phyloP scores from a whole-genome alignment of 2,888 invertebrate genomes.

The Priocnemis perturbator region DNA sequence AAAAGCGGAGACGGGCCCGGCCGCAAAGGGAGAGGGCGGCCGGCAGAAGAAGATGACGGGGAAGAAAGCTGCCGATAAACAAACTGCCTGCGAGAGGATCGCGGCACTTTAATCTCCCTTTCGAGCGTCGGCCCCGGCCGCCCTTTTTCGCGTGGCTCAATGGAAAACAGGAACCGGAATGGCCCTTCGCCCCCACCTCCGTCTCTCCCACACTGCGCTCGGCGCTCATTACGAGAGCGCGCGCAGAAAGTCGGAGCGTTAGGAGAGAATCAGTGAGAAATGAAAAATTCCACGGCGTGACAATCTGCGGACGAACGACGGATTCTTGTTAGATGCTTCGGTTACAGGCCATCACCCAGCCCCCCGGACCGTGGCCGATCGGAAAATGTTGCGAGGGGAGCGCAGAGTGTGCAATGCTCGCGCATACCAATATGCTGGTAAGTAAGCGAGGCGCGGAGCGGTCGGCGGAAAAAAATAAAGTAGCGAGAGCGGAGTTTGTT shows the following conservation, averaged over 20 bases:
- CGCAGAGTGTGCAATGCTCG: too few species aligned
- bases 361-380: background rate
- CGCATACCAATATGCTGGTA: too few species aligned
- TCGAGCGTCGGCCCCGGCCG: conserved; percentile 56
- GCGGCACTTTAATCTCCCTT: conserved; percentile 71
- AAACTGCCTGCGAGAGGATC: conserved; percentile 63
- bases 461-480: too few species aligned
- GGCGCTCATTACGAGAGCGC: too few species aligned
- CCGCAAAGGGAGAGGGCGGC: conserved; percentile 25
- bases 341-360: background rate
- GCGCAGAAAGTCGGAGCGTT: too few species aligned
- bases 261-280: too few species aligned
- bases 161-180: conserved; percentile 40
- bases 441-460: too few species aligned
- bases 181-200: conserved; percentile 20
- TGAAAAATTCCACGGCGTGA: too few species aligned
- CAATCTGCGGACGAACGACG: too few species aligned
- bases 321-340: too few species aligned
- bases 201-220: conserved; percentile 3
- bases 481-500: conserved; percentile 6
- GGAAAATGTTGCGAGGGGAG: too few species aligned
- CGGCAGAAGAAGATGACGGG: conserved; percentile 32
- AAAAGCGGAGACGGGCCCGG: conserved; percentile 23
- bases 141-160: conserved; percentile 53
- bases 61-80: conserved; percentile 66